Evolutionary conservation across 53 echinoderm and acorn worm species (phyloP), one percentile per base, ranked within the genome.

Genomic region (Astropecten irregularis): DNA sequence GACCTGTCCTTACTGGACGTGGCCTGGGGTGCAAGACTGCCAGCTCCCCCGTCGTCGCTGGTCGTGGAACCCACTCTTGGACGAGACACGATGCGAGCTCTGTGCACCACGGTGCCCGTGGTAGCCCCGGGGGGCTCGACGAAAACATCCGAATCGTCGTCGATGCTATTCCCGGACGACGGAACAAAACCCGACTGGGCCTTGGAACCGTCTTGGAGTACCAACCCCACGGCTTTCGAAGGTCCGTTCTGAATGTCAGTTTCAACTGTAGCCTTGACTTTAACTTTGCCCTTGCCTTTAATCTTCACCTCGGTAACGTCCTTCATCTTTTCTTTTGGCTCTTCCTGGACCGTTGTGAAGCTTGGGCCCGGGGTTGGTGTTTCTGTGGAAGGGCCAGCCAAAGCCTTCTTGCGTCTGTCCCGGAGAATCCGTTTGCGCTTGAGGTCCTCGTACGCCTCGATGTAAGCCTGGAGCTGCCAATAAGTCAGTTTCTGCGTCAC

Each of bases 391-490:
- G 22, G n/a, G 72, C 64, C 51, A 1, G 54, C 87, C 66, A 91
- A 62, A 4, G 87, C 94, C 60, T 94, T 85, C 35, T 88, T 76
- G 15, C 92, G 76, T 25, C 88, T 58, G 11, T 83, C 71, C 21
- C 95, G 77, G 38, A 94, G 49, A 58, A 95, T 90, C 86, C 90
- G 68, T 69, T 95, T 99, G 18, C 92, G 86, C 61, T 99, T 99
- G 40, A 99, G 86, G 35, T 94, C 94, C 62, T 99, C 99, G 70
- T 95, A 99, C 3, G 99, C 99, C 55, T 99, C 99, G 76, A 99
- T 99, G 82, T 99, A 99, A 28, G 94, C 92, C 73, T 99, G 99
- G 39, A 99, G 84, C 66, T 99, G 99, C 99, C 99, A 99, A 71
- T 99, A 99, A 0, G 99, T 94, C 38, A 99, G 64, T 37, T 76